Conservation (phyloP, 2,888 invertebrate species). For the Drosophila nigritarsus region DNA sequence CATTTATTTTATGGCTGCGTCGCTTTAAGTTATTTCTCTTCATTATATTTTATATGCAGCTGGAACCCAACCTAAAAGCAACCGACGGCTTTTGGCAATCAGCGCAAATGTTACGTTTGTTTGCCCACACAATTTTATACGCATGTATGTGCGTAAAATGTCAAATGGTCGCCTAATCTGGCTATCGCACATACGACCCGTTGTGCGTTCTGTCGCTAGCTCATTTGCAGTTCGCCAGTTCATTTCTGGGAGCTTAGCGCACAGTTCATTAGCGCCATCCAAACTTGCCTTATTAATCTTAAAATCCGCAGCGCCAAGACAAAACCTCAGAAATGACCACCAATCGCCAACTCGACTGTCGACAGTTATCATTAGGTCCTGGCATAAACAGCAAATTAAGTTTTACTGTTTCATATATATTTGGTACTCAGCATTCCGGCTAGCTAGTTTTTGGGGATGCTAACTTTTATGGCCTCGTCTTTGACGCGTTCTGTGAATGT, state of each 20-base stretch:
- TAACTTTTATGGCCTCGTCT: slow-evolving; percentile 28
- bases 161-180: slow-evolving; percentile 59
- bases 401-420: slow-evolving; percentile 72
- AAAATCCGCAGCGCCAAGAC: slow-evolving; percentile 59
- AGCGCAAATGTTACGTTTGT: slow-evolving; percentile 72
- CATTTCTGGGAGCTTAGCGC: slow-evolving; percentile 66
- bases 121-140: slow-evolving; percentile 61
- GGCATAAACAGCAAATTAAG: slow-evolving; percentile 77
- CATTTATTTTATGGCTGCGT: slow-evolving; percentile 74
- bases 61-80: slow-evolving; percentile 27
- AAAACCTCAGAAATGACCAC: slow-evolving; percentile 25
- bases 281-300: slow-evolving; percentile 76
- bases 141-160: slow-evolving; percentile 34
- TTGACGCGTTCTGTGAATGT: slow-evolving; percentile 16
- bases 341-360: slow-evolving; percentile 33
- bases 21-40: slow-evolving; percentile 79
- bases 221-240: slow-evolving; percentile 66
- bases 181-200: slow-evolving; percentile 68
- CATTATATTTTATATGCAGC: slow-evolving; percentile 74
- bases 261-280: slow-evolving; percentile 70
- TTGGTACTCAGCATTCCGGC: slow-evolving; percentile 45
- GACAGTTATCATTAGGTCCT: slow-evolving; percentile 72
- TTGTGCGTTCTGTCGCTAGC: slow-evolving; percentile 35
- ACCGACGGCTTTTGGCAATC: slow-evolving; percentile 69
- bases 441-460: slow-evolving; percentile 34